Evolutionary conservation across 2,888 invertebrate species (phyloP), one percentile per base, ranked within the genome.

Genomic region (Pantelozetes paolii): DNA sequence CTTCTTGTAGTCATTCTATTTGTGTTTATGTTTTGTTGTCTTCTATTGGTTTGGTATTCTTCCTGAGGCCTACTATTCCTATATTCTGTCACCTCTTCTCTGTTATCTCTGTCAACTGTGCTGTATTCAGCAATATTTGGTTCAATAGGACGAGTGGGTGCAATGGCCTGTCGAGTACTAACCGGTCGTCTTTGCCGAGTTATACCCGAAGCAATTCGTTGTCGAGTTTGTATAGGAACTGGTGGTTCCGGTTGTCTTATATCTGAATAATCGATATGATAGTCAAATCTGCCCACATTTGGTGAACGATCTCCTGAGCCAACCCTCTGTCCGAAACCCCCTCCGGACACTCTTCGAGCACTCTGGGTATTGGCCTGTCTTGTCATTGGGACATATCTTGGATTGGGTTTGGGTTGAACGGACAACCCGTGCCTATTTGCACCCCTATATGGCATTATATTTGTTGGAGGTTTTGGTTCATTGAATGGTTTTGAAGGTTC

Each of bases 311-410:
- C 15, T n/a, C 67, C 67, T n/a, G n/a, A n/a, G n/a, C n/a, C n/a
- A n/a, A 67, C 23, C 67, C 76, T 71, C 28, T 75, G 75, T 5
- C 77, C 77, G 36, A 75, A 77, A 13, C 74, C 76, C 11, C 62
- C 36, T 28, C 40, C 45, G 15, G 42, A 15, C 1, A 30, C 64
- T 50, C 71, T 18, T 71, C 74, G 48, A 8, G 76, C 74, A 30
- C 71, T 77, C 40, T 75, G 62, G 5, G 76, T 77, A 20, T 76
- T 73, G 30, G 76, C 75, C 3, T 75, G 77, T 30, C 77, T 45
- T 40, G 75, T 36, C 64, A 76, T 74, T n/a, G 75, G 57, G 23
- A 74, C 75, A 18, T n/a, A 20, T 15, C 69, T 36, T 1, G 72
- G 50, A 30, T 42, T 71, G 5, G 75, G 30, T 50, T 74, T 13